phyloP scores from a whole-genome alignment of 2,888 invertebrate genomes.

The Lissonota sp. region DNA sequence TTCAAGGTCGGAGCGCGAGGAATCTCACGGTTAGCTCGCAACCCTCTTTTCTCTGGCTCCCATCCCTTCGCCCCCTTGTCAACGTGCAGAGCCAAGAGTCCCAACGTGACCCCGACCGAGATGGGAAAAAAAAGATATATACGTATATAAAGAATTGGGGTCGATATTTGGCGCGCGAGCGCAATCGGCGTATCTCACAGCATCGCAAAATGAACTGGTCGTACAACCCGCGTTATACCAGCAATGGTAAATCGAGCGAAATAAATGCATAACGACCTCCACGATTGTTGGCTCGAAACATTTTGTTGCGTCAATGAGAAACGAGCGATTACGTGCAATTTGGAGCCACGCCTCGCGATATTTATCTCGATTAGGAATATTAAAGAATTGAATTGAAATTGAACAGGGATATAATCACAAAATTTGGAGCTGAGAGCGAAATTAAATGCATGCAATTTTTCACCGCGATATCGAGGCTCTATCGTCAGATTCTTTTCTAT shows the following conservation, averaged over 20 bases:
- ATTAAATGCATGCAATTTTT: neutral
- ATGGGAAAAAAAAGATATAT: constrained; percentile 25
- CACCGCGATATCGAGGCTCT: neutral
- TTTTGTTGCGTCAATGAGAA: constrained; percentile 20
- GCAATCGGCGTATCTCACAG: constrained; percentile 17
- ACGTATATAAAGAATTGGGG: constrained; percentile 39
- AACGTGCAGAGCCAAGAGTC: constrained; percentile 43
- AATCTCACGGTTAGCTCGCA: constrained; percentile 14
- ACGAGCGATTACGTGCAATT: constrained; percentile 20
- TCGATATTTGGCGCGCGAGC: constrained; percentile 48
- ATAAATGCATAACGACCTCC: constrained; percentile 47
- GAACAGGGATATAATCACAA: neutral
- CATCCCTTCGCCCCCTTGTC: constrained; percentile 13
- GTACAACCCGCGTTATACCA: neutral
- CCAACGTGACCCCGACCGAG: constrained; percentile 63
- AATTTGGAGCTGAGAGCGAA: neutral
- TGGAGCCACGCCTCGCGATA: constrained; percentile 34
- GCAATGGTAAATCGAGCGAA: constrained; percentile 44
- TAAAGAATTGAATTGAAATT: neutral
- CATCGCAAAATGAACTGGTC: constrained; percentile 23
- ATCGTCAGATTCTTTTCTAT: neutral
- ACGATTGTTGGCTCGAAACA: constrained; percentile 53
- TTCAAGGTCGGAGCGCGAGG: constrained; percentile 71
- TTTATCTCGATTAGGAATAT: neutral
- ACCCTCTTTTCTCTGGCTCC: neutral